phyloP scores from a whole-genome alignment of 2,113 vertebrate species.

The Cyprinodon brontotheroides region DNA sequence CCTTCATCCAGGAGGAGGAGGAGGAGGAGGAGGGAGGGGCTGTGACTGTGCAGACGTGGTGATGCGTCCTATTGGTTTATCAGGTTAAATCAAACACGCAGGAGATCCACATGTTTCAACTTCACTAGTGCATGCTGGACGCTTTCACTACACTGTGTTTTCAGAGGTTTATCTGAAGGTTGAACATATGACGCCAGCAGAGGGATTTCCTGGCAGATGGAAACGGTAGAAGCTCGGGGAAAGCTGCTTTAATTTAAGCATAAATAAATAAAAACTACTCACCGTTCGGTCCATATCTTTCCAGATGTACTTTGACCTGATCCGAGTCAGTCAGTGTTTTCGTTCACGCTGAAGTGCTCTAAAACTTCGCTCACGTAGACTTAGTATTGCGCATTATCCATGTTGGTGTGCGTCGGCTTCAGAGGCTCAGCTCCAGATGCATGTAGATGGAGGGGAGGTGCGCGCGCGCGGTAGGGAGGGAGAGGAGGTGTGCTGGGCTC shows the following conservation, averaged over 20 bases:
- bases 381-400: conserved; percentile 89
- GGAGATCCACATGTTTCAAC: background rate
- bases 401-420: conserved; percentile 47
- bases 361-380: conserved; percentile 87
- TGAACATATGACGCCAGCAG: conserved; percentile 1
- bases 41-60: too few relatives aligned
- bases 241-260: background rate
- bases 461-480: conserved; percentile 6
- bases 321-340: conserved; percentile 89
- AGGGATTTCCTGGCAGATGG: conserved; percentile 33
- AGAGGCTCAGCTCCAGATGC: conserved; percentile 50
- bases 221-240: background rate
- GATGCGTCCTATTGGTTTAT: background rate
- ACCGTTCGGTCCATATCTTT: conserved; percentile 93
- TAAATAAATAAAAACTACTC: conserved; percentile 64
- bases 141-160: background rate
- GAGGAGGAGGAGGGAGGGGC: background rate
- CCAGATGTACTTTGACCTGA: conserved; percentile 84
- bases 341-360: conserved; percentile 87
- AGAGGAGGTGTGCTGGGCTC: conserved; percentile 43
- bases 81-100: too few relatives aligned
- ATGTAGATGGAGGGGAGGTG: conserved; percentile 62
- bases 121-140: background rate
- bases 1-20: background rate
- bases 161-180: background rate